Evolutionary conservation across 2,113 vertebrate species (phyloP), one percentile per base, ranked within the genome.

Genomic region (Myiopsitta monachus): DNA sequence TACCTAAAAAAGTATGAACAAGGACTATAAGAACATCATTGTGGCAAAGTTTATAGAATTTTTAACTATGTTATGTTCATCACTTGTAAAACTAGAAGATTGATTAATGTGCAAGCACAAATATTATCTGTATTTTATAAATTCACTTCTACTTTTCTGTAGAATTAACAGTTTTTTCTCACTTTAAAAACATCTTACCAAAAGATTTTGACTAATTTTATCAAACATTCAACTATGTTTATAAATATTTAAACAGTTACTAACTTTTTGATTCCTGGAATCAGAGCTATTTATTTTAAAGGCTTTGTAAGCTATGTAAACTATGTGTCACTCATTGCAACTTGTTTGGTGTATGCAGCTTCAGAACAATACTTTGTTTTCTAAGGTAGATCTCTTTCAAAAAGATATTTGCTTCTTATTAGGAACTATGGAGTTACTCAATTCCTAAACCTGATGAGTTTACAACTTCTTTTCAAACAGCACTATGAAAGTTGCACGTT

Each of bases 281-380:
- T 80, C 74, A 85, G 26, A 91, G 23, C 7, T 84, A 87, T 84
- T 91, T 92, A 59, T 88, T 92, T 94, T 82, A 94, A 95, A 36
- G 43, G 26, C 33, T 90, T 66, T 77, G 10, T 69, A 85, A 90
- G 59, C 38, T 77, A 69, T 66, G 39, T 36, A 86, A 83, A 63
- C 39, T 61, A 72, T 69, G 47, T 30, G 5, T 91, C n/a, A 66
- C 17, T 76, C 36, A 62, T 76, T 85, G 39, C 10, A 61, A 64
- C 11, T 52, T 87, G 4, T 61, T 91, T 84, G 23, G 15, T 64
- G 12, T 44, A 47, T 18, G 72, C 11, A 79, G 4, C 36, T 92
- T 61, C 70, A 80, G 87, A 92, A 79, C 14, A 68, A 72, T 33
- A 79, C 1, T 61, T 17, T 51, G 10, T 24, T 90, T 92, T 92